These are phyloP conservation scores for Lottia gigantea DNA, from an alignment of 2,888 invertebrate genomes.

Conservation along the genomic window DNA sequence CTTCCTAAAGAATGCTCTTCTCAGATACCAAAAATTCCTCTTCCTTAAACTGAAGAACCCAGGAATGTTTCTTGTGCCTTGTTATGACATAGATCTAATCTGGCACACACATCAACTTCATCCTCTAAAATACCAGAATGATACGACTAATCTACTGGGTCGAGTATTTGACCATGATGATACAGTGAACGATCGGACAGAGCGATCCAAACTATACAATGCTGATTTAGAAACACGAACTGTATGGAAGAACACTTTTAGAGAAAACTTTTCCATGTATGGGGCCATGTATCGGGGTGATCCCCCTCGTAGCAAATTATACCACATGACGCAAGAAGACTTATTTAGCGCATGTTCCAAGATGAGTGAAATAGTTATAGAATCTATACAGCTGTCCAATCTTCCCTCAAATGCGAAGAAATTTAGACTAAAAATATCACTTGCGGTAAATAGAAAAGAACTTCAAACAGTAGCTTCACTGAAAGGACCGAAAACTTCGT, in stretches of 20 bases:
- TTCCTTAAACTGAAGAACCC: slow-evolving; percentile 69
- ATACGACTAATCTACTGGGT: slow-evolving; percentile 59
- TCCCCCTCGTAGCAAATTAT: slow-evolving; percentile 67
- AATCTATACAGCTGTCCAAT: slow-evolving; percentile 31
- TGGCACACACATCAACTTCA: slow-evolving; percentile 71
- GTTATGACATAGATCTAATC: slow-evolving; percentile 71
- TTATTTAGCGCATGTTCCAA: slow-evolving; percentile 58
- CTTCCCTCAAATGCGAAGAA: slow-evolving; percentile 30
- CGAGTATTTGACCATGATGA: slow-evolving; percentile 70
- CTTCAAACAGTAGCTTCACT: slow-evolving; percentile 31
- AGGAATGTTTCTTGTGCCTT: slow-evolving; percentile 69
- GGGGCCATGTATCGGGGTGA: slow-evolving; percentile 70
- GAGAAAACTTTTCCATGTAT: slow-evolving; percentile 66
- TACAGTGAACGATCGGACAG: slow-evolving; percentile 68
- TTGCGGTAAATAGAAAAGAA: slow-evolving; percentile 24
- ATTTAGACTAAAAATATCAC: slow-evolving; percentile 35
- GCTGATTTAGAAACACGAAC: slow-evolving; percentile 68
- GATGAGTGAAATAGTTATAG: slow-evolving; percentile 42
- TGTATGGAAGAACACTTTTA: slow-evolving; percentile 68
- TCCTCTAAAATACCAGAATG: slow-evolving; percentile 60
- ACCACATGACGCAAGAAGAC: slow-evolving; percentile 60
- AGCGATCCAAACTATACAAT: slow-evolving; percentile 67
- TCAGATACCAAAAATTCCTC: slow-evolving; percentile 68
- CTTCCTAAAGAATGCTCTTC: slow-evolving; percentile 68
- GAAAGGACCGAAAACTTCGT: slow-evolving; percentile 38